Evolutionary conservation across 2,888 invertebrate species (phyloP).

Genomic region (Tuta absoluta): DNA sequence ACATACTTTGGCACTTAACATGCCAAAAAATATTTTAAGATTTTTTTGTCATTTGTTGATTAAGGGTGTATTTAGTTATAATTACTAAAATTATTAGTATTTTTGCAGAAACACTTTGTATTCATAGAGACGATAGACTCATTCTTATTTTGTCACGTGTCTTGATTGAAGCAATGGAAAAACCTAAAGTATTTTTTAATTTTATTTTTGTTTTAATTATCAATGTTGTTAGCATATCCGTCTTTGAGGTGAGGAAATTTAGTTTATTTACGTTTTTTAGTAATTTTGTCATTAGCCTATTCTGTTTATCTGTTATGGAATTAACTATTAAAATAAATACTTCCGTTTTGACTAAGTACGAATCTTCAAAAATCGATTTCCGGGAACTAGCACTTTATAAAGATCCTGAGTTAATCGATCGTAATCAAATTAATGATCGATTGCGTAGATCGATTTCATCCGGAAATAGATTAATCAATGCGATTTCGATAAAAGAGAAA

Average conservation of each 20-base stretch:
- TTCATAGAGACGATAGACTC: too few relatives aligned
- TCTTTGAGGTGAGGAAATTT: background rate
- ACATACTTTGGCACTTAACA: too few relatives aligned
- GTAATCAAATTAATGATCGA: conserved; percentile 10
- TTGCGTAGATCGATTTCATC: conserved; percentile 24
- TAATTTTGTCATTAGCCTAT: conserved; percentile 9
- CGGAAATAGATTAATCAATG: conserved; percentile 18
- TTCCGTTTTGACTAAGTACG: background rate
- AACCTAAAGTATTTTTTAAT: background rate
- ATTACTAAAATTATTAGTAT: too few relatives aligned
- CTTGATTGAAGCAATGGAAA: background rate
- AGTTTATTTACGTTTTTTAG: background rate
- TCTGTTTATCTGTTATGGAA: background rate
- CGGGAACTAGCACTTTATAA: conserved; percentile 19
- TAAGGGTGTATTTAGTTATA: too few relatives aligned
- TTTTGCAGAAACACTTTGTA: too few relatives aligned
- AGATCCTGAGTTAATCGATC: conserved; percentile 24
- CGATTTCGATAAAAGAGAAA: conserved; percentile 13
- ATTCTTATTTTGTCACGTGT: too few relatives aligned
- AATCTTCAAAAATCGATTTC: conserved; percentile 14
- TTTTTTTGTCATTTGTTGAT: too few relatives aligned
- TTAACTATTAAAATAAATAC: background rate
- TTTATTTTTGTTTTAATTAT: background rate
- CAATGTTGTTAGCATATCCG: conserved; percentile 2
- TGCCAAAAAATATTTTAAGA: too few relatives aligned